phyloP scores from a whole-genome alignment of 2,888 invertebrate species.

The Lasioglossum pauxillum region DNA sequence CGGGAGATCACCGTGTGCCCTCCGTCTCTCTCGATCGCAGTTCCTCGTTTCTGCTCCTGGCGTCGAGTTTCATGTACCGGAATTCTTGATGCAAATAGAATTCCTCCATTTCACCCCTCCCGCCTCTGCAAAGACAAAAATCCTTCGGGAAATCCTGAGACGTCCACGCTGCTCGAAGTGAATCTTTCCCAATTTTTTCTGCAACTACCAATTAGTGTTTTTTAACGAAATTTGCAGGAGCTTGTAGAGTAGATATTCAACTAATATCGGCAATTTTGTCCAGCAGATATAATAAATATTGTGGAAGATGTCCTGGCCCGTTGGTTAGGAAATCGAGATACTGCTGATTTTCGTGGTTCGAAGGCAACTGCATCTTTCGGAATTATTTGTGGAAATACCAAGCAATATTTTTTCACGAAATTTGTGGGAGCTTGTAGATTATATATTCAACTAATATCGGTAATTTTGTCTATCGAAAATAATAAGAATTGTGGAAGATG shows the following conservation, averaged over 20 bases:
- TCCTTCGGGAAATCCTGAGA: background rate
- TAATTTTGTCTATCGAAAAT: background rate
- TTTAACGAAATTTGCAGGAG: background rate
- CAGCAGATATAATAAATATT: no score
- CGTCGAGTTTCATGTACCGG: background rate
- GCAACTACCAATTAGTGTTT: no score
- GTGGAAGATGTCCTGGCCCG: background rate
- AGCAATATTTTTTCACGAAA: background rate
- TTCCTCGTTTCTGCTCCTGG: background rate
- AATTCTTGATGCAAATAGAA: background rate
- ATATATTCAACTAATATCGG: background rate
- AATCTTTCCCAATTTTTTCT: no score
- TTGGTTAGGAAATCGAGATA: background rate
- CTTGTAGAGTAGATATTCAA: background rate
- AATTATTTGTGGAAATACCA: background rate
- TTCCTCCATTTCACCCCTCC: background rate
- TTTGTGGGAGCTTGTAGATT: background rate
- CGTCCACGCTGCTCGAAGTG: no score
- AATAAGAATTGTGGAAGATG: background rate
- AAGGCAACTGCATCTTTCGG: background rate
- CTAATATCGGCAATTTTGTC: no score
- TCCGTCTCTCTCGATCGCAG: background rate
- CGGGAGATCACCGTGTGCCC: constrained; percentile 16
- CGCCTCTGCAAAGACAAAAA: background rate
- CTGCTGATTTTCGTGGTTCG: background rate